Evolutionary conservation across 2,797 vertebrate species (phyloP), one percentile per base, ranked within the genome.

Genomic region (Dallia pectoralis): DNA sequence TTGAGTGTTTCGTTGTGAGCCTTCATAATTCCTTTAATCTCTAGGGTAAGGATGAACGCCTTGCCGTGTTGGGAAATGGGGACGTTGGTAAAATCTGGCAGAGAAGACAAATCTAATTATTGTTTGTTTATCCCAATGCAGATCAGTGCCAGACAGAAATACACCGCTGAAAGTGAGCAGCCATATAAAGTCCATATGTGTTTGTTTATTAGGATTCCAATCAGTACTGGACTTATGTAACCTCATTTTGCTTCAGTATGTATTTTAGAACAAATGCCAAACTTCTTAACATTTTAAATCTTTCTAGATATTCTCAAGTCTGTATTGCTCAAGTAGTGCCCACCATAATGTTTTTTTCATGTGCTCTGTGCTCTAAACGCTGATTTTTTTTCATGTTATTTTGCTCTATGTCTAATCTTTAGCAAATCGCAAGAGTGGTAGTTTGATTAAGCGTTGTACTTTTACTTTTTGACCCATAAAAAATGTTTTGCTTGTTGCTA

Each of bases 81-180:
- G 30, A 63, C 0, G 3, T 63, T 15, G 61, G 29, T 30, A 63
- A 16, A 63, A 16, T 29, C 14, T 33, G 62, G 62, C 29, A 63
- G 29, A 63, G 30, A 32, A 63, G 16, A 63, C 62, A 18, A 33
- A 30, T 63, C 30, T 63, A 63, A 63, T 63, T 63, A 29, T 63
- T 63, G 61, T 63, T 63, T 63, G 29, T 30, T 32, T 33, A 63
- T 29, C 15, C 29, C 16, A 63, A 15, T 16, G 15, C 61, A 30
- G 62, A 29, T 32, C 30, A 30, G 62, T 33, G 29, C 30, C 62
- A 63, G 27, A 63, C 62, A 63, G 15, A 18, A 63, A 16, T 63
- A 63, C 16, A 6, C 14, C 19, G 27, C 27, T 63, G 62, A 59
- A 32, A 8, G 62, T 63, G 29, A 63, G 29, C 27, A 63, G 30